These are phyloP conservation scores for Phataginus tricuspis DNA, from an alignment of 2,797 vertebrate genomes.

Conservation along the genomic window DNA sequence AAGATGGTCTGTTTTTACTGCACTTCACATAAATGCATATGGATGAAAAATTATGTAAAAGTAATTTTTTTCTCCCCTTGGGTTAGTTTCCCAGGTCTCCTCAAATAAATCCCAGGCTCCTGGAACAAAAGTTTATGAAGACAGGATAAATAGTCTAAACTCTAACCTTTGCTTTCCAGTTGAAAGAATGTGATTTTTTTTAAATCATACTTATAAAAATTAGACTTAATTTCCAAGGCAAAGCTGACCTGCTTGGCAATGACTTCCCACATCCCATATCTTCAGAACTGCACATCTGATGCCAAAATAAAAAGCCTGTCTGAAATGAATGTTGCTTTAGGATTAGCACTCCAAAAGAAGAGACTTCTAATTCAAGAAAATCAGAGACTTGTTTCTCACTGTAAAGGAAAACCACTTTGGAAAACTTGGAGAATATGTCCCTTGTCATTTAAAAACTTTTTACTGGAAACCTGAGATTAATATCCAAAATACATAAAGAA, in stretches of 20 bases:
- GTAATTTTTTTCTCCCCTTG: background rate
- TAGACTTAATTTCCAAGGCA: conserved; percentile 50
- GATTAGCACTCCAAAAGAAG: background rate
- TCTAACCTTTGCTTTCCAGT: conserved; percentile 48
- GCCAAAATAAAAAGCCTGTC: conserved; percentile 38
- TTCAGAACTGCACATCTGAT: conserved; percentile 27
- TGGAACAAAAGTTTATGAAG: conserved; percentile 45
- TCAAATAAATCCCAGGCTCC: conserved; percentile 49
- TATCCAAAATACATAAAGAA: too few relatives aligned
- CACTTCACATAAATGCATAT: background rate
- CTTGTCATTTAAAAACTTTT: background rate
- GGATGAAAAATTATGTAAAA: background rate
- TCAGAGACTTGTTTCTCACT: background rate
- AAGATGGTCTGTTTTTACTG: background rate
- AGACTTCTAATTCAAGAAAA: background rate
- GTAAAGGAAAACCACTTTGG: background rate
- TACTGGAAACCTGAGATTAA: background rate
- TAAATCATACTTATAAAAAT: conserved; percentile 48
- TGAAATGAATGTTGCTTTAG: background rate
- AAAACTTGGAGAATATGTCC: conserved; percentile 12
- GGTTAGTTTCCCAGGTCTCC: conserved; percentile 29
- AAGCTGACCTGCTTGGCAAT: conserved; percentile 41
- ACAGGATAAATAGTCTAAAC: background rate
- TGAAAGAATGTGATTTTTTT: background rate
- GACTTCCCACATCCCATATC: background rate